Evolutionary conservation across 2,113 vertebrate species (phyloP), one percentile per base, ranked within the genome.

Genomic region (Bungarus multicinctus): DNA sequence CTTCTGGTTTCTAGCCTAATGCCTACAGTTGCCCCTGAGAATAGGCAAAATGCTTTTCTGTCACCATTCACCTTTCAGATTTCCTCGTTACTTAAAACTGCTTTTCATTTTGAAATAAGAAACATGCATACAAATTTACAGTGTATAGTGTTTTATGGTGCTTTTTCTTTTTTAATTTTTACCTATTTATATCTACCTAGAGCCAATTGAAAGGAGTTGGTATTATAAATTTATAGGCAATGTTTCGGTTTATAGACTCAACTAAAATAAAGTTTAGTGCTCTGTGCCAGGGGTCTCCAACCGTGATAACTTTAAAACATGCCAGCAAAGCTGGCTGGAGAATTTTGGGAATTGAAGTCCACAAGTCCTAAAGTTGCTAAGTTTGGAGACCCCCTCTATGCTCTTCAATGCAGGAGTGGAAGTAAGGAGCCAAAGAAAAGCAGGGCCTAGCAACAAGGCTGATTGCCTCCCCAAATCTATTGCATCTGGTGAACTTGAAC

Each of bases 401-500:
- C 27, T 87, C 45, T 87, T 91, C 12, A 50, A n/a, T 22, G 39
- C 11, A 5, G 47, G 10, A 53, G 53, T 2, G 1, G 53, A 25
- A 25, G 18, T 47, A 45, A 23, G 34, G 27, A 27, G 53, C 30
- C 43, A 86, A 86, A 86, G 45, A 53, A 90, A 93, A 93, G 23
- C 55, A 60, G 81, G 91, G 27, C 64, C 87, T 81, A 85, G 60
- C 91, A 57, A 53, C n/a, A 14, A 60, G 89, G 43, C 10, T 52
- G 52, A 30, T 50, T 64, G n/a, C 92, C 86, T 87, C 47, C 34
- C 23, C 45, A 64, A 55, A 86, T 85, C 88, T 89, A 39, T 60
- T 86, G 92, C 69, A 93, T 86, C 54, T 85, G 89, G 92, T 90
- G 30, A 85, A 60, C 54, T 5, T 85, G 92, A 89, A 34, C 43